Evolutionary conservation across 1,140 invertebrate genomes (phyloP).

Genomic region (Argopecten irradians): DNA sequence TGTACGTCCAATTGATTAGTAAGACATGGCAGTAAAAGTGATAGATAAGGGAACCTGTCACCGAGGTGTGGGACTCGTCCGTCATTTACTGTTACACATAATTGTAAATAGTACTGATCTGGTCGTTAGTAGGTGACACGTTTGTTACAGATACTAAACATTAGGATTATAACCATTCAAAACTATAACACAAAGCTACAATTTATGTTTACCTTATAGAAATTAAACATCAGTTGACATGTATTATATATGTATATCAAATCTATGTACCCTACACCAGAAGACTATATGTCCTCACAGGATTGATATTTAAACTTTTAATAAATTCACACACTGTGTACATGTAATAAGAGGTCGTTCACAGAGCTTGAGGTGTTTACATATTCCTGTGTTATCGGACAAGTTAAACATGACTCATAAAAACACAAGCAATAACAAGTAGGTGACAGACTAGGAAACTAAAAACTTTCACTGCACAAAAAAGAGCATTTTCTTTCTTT

Average conservation of each 20-base stretch:
- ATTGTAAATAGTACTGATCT: background rate
- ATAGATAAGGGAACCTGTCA: background rate
- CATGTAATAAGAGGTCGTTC: background rate
- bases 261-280: background rate
- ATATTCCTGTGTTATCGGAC: background rate
- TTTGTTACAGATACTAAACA: background rate
- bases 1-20: background rate
- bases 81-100: background rate
- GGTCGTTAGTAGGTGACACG: background rate
- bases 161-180: background rate
- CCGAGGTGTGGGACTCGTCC: background rate
- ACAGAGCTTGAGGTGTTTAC: background rate
- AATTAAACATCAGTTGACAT: background rate
- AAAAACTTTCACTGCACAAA: conserved; percentile 15
- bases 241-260: background rate
- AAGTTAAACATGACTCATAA: conserved; percentile 3
- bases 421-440: background rate
- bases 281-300: background rate
- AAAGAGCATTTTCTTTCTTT: too few relatives aligned
- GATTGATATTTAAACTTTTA: too few relatives aligned
- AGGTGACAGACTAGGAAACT: background rate
- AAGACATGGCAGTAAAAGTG: background rate
- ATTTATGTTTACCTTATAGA: background rate
- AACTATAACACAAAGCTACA: background rate
- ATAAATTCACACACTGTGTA: background rate